phyloP scores from a whole-genome alignment of 2,888 invertebrate species.

The Psococerastis gibbosa region DNA sequence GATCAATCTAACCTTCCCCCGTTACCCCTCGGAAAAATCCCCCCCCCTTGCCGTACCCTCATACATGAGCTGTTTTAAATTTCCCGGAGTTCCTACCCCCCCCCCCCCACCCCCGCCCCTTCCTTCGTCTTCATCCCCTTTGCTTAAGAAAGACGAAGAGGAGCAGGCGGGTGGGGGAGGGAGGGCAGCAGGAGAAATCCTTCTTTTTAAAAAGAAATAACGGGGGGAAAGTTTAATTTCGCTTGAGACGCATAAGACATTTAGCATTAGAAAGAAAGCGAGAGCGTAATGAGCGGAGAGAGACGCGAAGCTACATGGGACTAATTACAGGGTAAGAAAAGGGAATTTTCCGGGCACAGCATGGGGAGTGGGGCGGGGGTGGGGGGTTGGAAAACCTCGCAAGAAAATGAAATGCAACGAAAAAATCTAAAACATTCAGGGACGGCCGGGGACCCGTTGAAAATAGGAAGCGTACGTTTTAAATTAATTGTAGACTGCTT shows the following conservation, averaged over 20 bases:
- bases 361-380: too few species aligned
- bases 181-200: constrained; percentile 8
- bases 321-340: constrained; percentile 10
- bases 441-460: neutral
- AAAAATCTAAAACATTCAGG: constrained; percentile 10
- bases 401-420: constrained; percentile 9
- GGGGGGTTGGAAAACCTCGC: constrained; percentile 3
- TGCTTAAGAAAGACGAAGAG: constrained; percentile 9
- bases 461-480: too few species aligned
- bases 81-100: constrained; percentile 2
- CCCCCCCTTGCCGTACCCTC: constrained; percentile 6
- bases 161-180: constrained; percentile 1
- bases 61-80: constrained; percentile 11
- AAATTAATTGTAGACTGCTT: too few species aligned
- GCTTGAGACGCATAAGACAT: constrained; percentile 20
- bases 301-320: constrained; percentile 10
- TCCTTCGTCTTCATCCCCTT: constrained; percentile 4
- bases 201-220: constrained; percentile 15
- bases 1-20: constrained; percentile 6
- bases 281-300: constrained; percentile 10
- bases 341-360: constrained; percentile 9
- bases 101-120: neutral
- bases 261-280: constrained; percentile 11
- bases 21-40: constrained; percentile 4
- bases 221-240: constrained; percentile 21